Evolutionary conservation across 2,888 invertebrate genomes (phyloP), one percentile per base, ranked within the genome.

Genomic region (Zhuqinia jingwanae): DNA sequence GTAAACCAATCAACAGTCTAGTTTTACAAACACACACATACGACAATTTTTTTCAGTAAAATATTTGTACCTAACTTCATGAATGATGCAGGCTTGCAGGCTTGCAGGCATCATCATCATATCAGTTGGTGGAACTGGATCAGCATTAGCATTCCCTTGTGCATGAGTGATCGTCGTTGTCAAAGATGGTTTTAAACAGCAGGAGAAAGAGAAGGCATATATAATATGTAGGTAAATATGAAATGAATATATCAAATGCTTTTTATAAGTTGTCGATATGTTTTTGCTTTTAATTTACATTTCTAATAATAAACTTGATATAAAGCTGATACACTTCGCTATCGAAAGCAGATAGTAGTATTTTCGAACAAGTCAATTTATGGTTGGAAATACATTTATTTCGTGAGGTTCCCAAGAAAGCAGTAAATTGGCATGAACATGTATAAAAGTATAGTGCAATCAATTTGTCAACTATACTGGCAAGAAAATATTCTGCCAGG

Each of bases 61-160:
- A 15, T 25, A 60, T 60, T 22, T 25, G 58, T 60, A 60, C 60
- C 30, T 60, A 56, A 56, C 56, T n/a, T 15, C 53, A 53, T 53
- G n/a, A 53, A 15, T 53, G 53, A 15, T 15, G 1, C 15, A 17
- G 10, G 56, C 20, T 22, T 58, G 10, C 13, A n/a, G n/a, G n/a
- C 25, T 60, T 15, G 1, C 30, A 60, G 27, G 10, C 13, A 25
- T 25, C n/a, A 15, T 36, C n/a, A 36, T 36, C 36, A 5, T 60
- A 30, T 30, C 30, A 60, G 65, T 65, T n/a, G 30, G 36, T 36
- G 65, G 42, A 65, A 65, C 65, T 36, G 42, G 65, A 65, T 65
- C 65, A 65, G 36, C 6, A 60, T 25, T 27, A 17, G 13, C 17
- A 3, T n/a, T 53, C 2, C 6, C 20, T 17, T 53, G 20, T 17